Evolutionary conservation across 1,140 invertebrate genomes (phyloP).

Genomic region (Hylyphantes graminicola): DNA sequence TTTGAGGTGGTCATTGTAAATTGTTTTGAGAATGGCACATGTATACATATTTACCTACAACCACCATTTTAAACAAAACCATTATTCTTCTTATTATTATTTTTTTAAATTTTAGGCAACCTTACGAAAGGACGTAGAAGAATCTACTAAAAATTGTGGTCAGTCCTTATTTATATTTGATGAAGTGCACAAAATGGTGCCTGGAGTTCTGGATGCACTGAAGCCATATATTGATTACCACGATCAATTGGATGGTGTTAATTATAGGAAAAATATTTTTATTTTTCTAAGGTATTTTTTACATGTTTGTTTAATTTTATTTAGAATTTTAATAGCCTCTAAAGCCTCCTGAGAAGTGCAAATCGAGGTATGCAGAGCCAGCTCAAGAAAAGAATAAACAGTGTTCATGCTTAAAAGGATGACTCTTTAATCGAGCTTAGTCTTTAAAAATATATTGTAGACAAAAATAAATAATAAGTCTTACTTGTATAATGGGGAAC

Average conservation of each 20-base stretch:
- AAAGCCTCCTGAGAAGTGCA: no score
- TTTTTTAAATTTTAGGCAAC: conserved; percentile 70
- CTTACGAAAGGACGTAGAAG: conserved; percentile 73
- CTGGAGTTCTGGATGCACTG: conserved; percentile 83
- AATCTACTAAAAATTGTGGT: conserved; percentile 77
- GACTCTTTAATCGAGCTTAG: no score
- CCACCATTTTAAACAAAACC: no score
- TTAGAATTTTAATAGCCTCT: not conserved
- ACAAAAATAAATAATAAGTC: no score
- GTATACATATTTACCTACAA: no score
- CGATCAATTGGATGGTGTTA: conserved; percentile 71
- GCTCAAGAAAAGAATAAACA: no score
- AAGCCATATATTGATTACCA: conserved; percentile 92
- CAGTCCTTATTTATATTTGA: conserved; percentile 94
- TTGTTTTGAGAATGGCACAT: no score
- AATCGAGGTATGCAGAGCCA: no score
- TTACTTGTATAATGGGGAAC: no score
- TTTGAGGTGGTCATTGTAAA: no score
- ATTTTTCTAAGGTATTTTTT: conserved; percentile 78
- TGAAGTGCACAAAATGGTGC: conserved; percentile 94
- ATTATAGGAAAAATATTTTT: conserved; percentile 80
- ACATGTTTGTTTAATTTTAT: not conserved
- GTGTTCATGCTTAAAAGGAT: no score
- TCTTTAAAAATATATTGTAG: no score
- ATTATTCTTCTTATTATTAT: not conserved